Base-by-base conservation (phyloP, 2,888 invertebrate species). In the Geotrupes spiniger region DNA sequence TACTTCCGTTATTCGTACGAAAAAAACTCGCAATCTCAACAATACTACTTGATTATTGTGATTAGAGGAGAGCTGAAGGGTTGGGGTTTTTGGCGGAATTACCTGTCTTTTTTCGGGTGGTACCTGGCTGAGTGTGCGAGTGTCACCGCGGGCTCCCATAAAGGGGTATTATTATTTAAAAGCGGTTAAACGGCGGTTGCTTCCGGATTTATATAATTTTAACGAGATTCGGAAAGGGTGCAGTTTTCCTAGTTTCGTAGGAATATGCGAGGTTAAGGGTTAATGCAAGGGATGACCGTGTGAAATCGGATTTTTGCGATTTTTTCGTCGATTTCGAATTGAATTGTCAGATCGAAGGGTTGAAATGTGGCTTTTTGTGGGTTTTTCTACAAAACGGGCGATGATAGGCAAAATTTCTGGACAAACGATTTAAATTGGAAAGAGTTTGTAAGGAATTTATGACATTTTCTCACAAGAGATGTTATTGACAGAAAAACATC, bases 111-210 rank as follows among this genome's bases (percentile, higher is more conserved):
- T 21, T 21, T 21, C 6, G 4, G 21, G 21, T 21, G 21, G 21
- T 21, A 21, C 21, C 21, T 21, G 21, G 6, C 6, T 6, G 21
- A n/a, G 4, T 21, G 21, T 6, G 21, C 6, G 21, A 3, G 33
- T 38, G 47, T 47, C 43, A 36, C 44, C 17, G 33, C 36, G 33
- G 44, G 26, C 42, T n/a, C 42, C 46, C 47, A 47, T 52, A 54
- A 54, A 54, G 54, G 54, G 54, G 52, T 42, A 46, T 60, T 57
- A 53, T 59, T 58, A 59, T 62, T 63, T 62, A 66, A 65, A 61
- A 59, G 63, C 59, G 66, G 67, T 69, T 66, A 54, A 63, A 64
- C 61, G 57, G 65, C 58, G 68, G 69, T 67, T 63, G 59, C 62
- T 63, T 65, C 63, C 60, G 60, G 49, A 63, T 64, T 64, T 60